These are phyloP conservation scores for Corapipo altera DNA, from an alignment of 2,113 vertebrate genomes.

Conservation along the genomic window DNA sequence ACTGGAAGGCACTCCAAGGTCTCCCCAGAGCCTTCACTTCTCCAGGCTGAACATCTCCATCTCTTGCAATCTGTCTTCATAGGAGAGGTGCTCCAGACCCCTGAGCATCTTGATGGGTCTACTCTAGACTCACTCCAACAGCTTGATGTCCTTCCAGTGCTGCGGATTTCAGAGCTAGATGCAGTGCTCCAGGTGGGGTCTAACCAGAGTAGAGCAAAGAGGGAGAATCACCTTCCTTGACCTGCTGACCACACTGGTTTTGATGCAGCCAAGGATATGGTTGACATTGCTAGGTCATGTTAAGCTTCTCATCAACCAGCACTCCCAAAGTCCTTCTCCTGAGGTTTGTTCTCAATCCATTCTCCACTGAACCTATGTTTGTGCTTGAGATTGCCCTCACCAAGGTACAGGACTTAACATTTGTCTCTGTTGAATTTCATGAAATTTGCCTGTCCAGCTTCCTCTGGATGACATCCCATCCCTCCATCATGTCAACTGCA, in stretches of 20 bases:
- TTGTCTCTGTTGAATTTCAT: neutral
- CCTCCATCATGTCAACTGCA: accelerated
- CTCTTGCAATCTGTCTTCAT: neutral
- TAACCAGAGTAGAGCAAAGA: neutral
- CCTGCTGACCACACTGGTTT: accelerated
- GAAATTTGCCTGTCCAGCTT: neutral
- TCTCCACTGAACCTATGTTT: neutral
- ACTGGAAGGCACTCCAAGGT: neutral
- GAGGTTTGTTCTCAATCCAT: neutral
- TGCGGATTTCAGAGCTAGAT: too few species aligned
- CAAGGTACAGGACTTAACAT: neutral
- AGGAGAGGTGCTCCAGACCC: neutral
- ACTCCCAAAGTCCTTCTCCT: neutral
- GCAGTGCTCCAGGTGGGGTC: neutral
- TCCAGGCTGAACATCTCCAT: neutral
- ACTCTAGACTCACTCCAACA: accelerated
- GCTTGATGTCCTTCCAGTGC: neutral
- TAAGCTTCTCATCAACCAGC: neutral
- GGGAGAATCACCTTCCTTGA: neutral
- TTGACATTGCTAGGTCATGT: neutral
- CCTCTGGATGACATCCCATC: neutral
- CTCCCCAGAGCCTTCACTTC: neutral
- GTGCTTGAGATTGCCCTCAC: neutral
- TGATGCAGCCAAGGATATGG: accelerated
- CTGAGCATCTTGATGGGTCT: neutral